A percentile compares a stretch with the other conserved stretches of the same genome.
phyloP scores from a whole-genome alignment of 2,888 invertebrate species.

The Urechis unicinctus region DNA sequence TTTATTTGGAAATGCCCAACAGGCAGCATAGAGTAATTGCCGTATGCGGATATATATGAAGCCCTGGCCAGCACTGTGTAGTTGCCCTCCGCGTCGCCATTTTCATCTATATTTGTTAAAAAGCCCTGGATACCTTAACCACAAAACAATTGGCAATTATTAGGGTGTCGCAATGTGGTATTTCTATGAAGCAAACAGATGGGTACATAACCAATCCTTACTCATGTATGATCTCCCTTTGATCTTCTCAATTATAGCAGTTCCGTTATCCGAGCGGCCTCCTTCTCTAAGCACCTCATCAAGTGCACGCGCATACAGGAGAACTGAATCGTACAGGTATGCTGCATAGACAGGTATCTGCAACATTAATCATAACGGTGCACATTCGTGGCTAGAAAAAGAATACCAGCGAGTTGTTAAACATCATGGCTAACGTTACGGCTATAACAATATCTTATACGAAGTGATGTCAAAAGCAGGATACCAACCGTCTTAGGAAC shows the following conservation, averaged over 20 bases:
- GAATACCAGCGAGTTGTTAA: no score
- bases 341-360: conserved; percentile 42
- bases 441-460: no score
- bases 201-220: no score
- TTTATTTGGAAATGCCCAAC: conserved; percentile 29
- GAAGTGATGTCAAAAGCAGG: no score
- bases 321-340: conserved; percentile 61
- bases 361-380: not conserved
- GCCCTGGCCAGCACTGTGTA: conserved; percentile 39
- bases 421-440: no score
- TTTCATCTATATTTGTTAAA: conserved; percentile 37
- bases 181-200: no score
- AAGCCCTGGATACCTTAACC: conserved; percentile 43
- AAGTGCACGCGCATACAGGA: conserved; percentile 76
- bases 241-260: conserved; percentile 55
- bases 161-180: no score
- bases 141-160: conserved; percentile 2
- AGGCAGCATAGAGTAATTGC: conserved; percentile 38
- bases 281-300: conserved; percentile 66
- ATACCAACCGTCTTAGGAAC: conserved; percentile 17
- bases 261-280: conserved; percentile 63
- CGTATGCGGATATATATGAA: conserved; percentile 8
- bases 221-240: conserved; percentile 73
- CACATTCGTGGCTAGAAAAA: no score
- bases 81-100: conserved; percentile 47